Evolutionary conservation across 2,797 vertebrate species (phyloP).

Genomic region (Scarus forsteni): DNA sequence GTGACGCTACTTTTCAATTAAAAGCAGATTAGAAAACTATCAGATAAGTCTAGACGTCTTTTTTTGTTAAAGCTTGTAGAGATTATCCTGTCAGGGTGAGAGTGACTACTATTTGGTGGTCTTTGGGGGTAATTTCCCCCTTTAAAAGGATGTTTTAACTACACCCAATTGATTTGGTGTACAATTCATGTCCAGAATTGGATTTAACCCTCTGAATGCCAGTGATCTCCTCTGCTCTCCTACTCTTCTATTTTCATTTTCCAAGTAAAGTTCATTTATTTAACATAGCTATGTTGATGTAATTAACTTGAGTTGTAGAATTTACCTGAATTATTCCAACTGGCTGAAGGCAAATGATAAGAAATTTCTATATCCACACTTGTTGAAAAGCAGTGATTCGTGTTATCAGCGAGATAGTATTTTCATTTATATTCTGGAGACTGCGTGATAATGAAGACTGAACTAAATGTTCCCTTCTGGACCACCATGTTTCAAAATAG

Average conservation of each 20-base stretch:
- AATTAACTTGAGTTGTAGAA: neutral
- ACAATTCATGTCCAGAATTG: neutral
- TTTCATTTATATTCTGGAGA: conserved; percentile 3
- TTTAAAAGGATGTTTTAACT: conserved; percentile 21
- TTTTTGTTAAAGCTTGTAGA: conserved; percentile 51
- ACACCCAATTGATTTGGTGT: conserved; percentile 15
- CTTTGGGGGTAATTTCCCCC: conserved; percentile 3
- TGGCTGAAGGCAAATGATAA: conserved; percentile 11
- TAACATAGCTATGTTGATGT: neutral
- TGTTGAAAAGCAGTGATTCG: conserved; percentile 9
- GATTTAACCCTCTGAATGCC: neutral
- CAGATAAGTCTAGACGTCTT: conserved; percentile 43
- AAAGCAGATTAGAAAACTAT: conserved; percentile 64
- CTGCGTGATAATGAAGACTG: neutral
- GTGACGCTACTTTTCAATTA: conserved; percentile 61
- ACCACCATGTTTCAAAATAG: too few relatives aligned
- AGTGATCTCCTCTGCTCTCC: neutral
- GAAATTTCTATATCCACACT: conserved; percentile 6
- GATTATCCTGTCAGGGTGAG: conserved; percentile 13
- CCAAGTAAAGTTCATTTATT: neutral
- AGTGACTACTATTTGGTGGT: conserved; percentile 4
- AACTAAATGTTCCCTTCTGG: too few relatives aligned
- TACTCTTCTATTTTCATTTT: neutral
- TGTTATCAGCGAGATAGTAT: neutral
- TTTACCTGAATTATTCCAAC: neutral